Conservation (phyloP, 2,113 vertebrate genomes). For the Gnathonemus longibarbis region DNA sequence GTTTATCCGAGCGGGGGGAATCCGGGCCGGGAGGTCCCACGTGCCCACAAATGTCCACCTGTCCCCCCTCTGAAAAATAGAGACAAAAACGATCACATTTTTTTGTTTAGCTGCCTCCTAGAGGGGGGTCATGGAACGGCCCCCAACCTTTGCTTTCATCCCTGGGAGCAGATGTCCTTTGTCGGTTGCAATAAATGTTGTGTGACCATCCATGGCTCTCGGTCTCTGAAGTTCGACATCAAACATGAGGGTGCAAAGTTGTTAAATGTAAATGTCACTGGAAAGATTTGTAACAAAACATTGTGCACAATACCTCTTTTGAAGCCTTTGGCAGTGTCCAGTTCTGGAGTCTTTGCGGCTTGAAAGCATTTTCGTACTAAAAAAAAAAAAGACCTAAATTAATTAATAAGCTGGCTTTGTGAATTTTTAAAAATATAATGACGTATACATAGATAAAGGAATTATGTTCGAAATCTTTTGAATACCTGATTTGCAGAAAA, state of each 20-base stretch:
- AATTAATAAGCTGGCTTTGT: background rate
- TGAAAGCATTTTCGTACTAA: slow-evolving; percentile 57
- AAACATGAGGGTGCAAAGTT: background rate
- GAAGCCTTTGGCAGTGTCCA: slow-evolving; percentile 48
- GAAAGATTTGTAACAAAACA: background rate
- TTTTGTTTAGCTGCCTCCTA: background rate
- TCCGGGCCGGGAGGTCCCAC: slow-evolving; percentile 55
- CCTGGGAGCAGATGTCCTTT: slow-evolving; percentile 57
- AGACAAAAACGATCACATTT: background rate
- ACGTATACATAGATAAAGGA: background rate
- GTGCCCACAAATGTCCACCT: slow-evolving; percentile 54
- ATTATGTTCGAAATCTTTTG: background rate
- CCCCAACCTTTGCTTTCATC: slow-evolving; percentile 44
- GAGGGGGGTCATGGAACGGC: background rate
- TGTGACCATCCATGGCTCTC: slow-evolving; percentile 37
- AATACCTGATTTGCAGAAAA: slow-evolving; percentile 59
- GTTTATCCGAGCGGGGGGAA: slow-evolving; percentile 40
- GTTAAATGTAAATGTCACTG: background rate
- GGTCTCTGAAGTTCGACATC: slow-evolving; percentile 42
- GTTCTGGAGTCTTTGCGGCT: slow-evolving; percentile 51
- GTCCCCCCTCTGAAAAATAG: slow-evolving; percentile 2
- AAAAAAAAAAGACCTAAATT: background rate
- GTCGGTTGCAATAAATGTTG: slow-evolving; percentile 50
- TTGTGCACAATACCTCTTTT: slow-evolving; percentile 42
- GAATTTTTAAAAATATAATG: background rate